Conservation (phyloP, 2,888 invertebrate species). For the Athalia rosae region DNA sequence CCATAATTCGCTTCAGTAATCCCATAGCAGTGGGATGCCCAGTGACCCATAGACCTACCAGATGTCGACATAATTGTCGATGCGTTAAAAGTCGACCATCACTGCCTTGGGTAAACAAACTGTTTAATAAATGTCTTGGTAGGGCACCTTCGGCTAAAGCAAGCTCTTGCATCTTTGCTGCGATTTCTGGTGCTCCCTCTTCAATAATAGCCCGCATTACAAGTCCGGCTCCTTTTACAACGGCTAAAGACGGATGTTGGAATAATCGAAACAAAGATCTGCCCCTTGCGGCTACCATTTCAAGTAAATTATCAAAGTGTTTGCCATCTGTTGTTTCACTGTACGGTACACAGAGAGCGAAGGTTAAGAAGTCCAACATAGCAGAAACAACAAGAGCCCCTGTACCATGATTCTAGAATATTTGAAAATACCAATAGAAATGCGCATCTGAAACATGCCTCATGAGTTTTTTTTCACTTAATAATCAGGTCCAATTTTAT, state of each 20-base stretch:
- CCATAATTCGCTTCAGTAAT: slow-evolving; percentile 90
- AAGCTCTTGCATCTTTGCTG: slow-evolving; percentile 95
- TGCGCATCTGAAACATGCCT: not conserved
- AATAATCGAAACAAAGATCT: slow-evolving; percentile 94
- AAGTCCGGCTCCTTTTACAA: slow-evolving; percentile 98
- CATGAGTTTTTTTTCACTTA: not conserved
- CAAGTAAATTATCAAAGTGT: slow-evolving; percentile 93
- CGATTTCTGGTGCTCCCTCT: slow-evolving; percentile 94
- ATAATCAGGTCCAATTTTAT: no score
- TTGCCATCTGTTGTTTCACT: slow-evolving; percentile 99
- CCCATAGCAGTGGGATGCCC: slow-evolving; percentile 94
- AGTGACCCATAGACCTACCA: slow-evolving; percentile 97
- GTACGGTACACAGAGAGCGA: slow-evolving; percentile 98
- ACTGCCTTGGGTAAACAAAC: slow-evolving; percentile 87
- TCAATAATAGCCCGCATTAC: slow-evolving; percentile 98
- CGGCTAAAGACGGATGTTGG: slow-evolving; percentile 97
- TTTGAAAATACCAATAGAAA: slow-evolving; percentile 40
- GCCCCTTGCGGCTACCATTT: slow-evolving; percentile 95
- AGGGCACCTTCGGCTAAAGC: slow-evolving; percentile 97
- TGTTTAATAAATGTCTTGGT: slow-evolving; percentile 92
- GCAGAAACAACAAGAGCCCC: slow-evolving; percentile 97
- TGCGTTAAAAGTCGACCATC: slow-evolving; percentile 90
- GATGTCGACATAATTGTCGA: slow-evolving; percentile 93
- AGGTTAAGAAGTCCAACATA: slow-evolving; percentile 98
- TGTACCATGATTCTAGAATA: slow-evolving; percentile 87